Base-by-base conservation (phyloP, 2,888 invertebrate species). In the Eristalinus aeneus region DNA sequence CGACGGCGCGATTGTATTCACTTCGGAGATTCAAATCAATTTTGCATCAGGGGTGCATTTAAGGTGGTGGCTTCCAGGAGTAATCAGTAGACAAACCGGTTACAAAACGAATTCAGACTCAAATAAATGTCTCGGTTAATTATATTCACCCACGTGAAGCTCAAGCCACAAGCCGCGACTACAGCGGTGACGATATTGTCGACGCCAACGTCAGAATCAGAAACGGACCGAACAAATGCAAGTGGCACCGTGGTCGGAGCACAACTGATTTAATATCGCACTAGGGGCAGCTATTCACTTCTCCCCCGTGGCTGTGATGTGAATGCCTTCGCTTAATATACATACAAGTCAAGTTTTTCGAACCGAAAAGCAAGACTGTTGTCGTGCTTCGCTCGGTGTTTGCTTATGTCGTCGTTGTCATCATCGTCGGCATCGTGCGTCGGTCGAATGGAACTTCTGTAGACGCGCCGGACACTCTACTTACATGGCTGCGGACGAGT, bases 181-280 rank as follows among this genome's bases (percentile, higher is more conserved):
- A 39, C n/a, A 5, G n/a, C 6, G 16, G n/a, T 1, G 6, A 46
- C n/a, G n/a, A 46, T 6, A 9, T 12, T n/a, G n/a, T 4, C 39
- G 39, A 39, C 2, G 12, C 9, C 39, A 36, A 12, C 39, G 39
- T 12, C 36, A 36, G 36, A 36, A 10, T 11, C 27, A 36, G 2
- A 12, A n/a, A 46, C 31, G 27, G 9, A 27, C 73, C 79, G 75
- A 5, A 27, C 53, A 65, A 78, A 67, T 80, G 65, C 31, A 2
- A 36, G 64, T 36, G 67, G 65, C 75, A 67, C 72, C 67, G 81
- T 60, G 71, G 75, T 81, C 72, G 84, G 71, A 72, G 63, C 84
- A 72, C 81, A 85, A 85, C 84, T 85, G 84, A 85, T 80, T 81
- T 81, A 46, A 46, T 63, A 72, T 72, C 67, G 80, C 75, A 71